Evolutionary conservation across 2,797 vertebrate genomes (phyloP).

Genomic region (Tokudaia muenninki): DNA sequence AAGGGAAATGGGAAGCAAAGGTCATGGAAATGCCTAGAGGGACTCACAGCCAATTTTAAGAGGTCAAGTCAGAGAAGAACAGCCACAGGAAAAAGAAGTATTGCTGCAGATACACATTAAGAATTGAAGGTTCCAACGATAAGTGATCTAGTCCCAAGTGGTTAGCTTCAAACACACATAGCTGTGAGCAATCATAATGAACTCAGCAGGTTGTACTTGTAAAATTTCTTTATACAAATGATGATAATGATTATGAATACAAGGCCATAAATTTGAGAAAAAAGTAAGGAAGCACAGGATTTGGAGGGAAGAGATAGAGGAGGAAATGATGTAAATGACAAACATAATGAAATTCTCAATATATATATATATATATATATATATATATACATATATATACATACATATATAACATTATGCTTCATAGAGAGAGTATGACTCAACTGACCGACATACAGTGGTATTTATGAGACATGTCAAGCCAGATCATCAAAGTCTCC

Average conservation of each 20-base stretch:
- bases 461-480: not conserved
- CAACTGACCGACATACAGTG: not conserved
- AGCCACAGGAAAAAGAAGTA: not conserved
- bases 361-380: not conserved
- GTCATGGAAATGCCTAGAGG: not conserved
- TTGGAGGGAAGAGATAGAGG: too few species aligned
- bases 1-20: conserved; percentile 7
- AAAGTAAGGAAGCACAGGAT: too few species aligned
- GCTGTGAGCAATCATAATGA: not conserved
- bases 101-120: not conserved
- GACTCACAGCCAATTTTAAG: not conserved
- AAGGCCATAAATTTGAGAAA: not conserved
- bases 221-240: not conserved
- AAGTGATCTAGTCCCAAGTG: not conserved
- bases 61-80: not conserved
- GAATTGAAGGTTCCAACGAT: not conserved
- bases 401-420: not conserved
- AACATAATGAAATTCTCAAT: not conserved
- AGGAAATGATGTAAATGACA: not conserved
- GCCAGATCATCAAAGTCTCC: not conserved
- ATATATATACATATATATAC: not conserved
- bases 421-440: not conserved
- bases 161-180: not conserved
- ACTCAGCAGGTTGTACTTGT: not conserved
- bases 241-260: not conserved